A percentile compares a stretch with the other conserved stretches of the same genome.
phyloP scores from a whole-genome alignment of 1,140 invertebrate species.

The Zophobas atratus region DNA sequence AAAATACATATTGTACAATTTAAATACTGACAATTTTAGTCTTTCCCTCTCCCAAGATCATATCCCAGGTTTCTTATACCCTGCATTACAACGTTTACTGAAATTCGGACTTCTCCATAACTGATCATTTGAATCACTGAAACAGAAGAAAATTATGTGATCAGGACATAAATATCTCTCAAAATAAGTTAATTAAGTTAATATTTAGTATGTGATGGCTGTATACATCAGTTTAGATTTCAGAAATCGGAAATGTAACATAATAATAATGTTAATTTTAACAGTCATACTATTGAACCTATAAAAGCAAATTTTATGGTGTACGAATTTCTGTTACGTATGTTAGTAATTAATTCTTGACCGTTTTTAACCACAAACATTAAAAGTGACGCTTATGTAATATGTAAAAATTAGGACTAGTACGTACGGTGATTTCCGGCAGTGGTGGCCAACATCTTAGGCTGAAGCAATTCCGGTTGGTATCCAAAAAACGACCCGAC shows the following conservation, averaged over 20 bases:
- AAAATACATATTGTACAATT: slow-evolving; percentile 4
- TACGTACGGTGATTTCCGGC: slow-evolving; percentile 64
- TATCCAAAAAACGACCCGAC: slow-evolving; percentile 65
- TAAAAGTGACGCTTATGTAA: too few relatives aligned
- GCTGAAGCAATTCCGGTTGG: slow-evolving; percentile 65
- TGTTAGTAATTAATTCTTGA: too few relatives aligned
- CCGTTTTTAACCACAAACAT: too few relatives aligned
- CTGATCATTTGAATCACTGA: slow-evolving; percentile 38
- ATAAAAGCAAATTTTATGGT: too few relatives aligned
- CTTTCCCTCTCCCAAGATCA: slow-evolving; percentile 31
- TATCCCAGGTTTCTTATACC: slow-evolving; percentile 28
- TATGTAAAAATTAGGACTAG: too few relatives aligned
- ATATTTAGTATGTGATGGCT: too few relatives aligned
- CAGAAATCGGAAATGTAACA: neutral
- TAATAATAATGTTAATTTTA: too few relatives aligned
- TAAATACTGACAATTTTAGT: slow-evolving; percentile 12
- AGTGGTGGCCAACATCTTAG: slow-evolving; percentile 64
- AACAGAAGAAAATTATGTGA: slow-evolving; percentile 1
- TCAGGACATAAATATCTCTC: too few relatives aligned
- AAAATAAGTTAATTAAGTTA: too few relatives aligned
- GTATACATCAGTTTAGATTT: too few relatives aligned
- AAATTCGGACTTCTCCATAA: slow-evolving; percentile 30
- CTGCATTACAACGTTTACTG: slow-evolving; percentile 27
- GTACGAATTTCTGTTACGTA: too few relatives aligned
- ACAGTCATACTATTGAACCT: too few relatives aligned